Evolutionary conservation across 2,113 vertebrate species (phyloP), one percentile per base, ranked within the genome.

Genomic region (Chlorodrepanis virens): DNA sequence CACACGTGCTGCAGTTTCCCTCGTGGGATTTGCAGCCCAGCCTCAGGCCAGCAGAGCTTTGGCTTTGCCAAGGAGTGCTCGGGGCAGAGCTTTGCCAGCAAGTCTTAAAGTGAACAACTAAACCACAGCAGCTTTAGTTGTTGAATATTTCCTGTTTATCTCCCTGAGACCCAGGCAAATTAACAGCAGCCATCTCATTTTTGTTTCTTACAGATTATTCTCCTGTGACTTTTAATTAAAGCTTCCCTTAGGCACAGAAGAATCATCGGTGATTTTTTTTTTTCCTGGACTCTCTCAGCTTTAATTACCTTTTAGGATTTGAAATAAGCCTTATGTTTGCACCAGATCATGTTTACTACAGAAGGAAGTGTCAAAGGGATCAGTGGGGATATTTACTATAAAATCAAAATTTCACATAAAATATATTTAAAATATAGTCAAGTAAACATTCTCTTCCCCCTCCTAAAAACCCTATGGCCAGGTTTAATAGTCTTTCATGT

Each of bases 151-250:
- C 81, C 76, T 90, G 76, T 85, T 94, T 74, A 83, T 94, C 87
- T 92, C 28, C 67, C 75, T 68, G 69, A 81, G 72, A 93, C 60
- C 9, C 54, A 75, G 76, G 83, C 50, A 94, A 92, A 90, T 91
- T 81, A 93, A 85, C 83, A 96, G 68, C 85, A 93, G 60, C 83
- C 61, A 56, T 86, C 61, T 90, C 83, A 42, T 71, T 95, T 96
- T 92, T 86, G 76, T 93, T 92, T 93, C 90, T 84, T 72, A 71
- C 52, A 75, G 86, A 89, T 95, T 89, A 86, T 92, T 92, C 90
- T 95, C 90, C 72, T 76, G 83, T 81, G 96, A 93, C 64, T 95
- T 94, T 94, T 93, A 96, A 95, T 97, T 96, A 93, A 91, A 96
- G 82, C 80, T 96, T 93, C 92, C 92, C 80, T 90, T 87, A 92